Conservation (phyloP, 1,140 invertebrate species). For the Leptinotarsa undecemlineata region DNA sequence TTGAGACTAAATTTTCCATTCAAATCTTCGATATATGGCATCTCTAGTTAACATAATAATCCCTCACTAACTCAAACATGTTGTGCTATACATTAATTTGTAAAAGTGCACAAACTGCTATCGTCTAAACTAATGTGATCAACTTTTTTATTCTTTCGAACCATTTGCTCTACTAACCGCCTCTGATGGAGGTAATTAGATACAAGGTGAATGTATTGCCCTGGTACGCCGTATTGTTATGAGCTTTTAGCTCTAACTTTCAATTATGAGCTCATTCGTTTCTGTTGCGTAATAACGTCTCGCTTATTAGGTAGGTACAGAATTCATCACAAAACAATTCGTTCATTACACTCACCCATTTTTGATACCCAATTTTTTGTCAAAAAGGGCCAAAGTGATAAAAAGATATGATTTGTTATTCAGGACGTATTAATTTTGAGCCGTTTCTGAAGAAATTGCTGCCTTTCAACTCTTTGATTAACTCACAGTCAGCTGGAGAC, state of each 20-base stretch:
- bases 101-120: slow-evolving; percentile 16
- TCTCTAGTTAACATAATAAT: too few species aligned
- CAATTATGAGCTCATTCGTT: slow-evolving; percentile 9
- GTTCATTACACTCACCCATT: background rate
- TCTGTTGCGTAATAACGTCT: slow-evolving; percentile 1
- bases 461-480: too few species aligned
- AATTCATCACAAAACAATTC: background rate
- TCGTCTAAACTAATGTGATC: background rate
- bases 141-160: background rate
- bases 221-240: slow-evolving; percentile 11
- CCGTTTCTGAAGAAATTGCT: too few species aligned
- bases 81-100: slow-evolving; percentile 27
- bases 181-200: slow-evolving; percentile 30
- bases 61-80: too few species aligned
- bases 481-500: too few species aligned
- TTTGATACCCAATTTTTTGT: too few species aligned
- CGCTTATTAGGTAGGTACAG: background rate
- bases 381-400: too few species aligned
- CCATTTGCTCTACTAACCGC: slow-evolving; percentile 12
- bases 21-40: too few species aligned
- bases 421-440: too few species aligned
- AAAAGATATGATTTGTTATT: too few species aligned
- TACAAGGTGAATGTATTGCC: slow-evolving; percentile 25
- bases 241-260: slow-evolving; percentile 11
- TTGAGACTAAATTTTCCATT: too few species aligned